These are phyloP conservation scores for Spicauda simplicius DNA, from an alignment of 2,888 invertebrate genomes.

Conservation along the genomic window DNA sequence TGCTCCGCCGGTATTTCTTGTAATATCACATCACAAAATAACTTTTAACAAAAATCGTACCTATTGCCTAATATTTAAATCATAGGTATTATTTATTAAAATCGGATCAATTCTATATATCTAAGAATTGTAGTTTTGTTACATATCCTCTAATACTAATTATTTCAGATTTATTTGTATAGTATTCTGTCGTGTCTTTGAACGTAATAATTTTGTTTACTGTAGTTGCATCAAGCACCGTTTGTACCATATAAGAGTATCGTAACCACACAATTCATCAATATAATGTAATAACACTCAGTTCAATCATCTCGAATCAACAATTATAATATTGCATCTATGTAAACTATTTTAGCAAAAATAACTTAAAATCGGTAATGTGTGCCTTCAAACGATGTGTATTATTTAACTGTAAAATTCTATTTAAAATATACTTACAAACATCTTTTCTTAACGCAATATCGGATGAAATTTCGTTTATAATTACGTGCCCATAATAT, in stretches of 20 bases:
- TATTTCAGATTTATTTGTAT: slow-evolving; percentile 19
- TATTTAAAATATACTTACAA: slow-evolving; percentile 67
- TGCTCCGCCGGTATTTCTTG: slow-evolving; percentile 45
- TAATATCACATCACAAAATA: slow-evolving; percentile 74
- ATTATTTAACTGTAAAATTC: slow-evolving; percentile 60
- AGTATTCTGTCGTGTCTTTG: slow-evolving; percentile 19
- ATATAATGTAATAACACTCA: slow-evolving; percentile 17
- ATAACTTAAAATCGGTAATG: slow-evolving; percentile 59
- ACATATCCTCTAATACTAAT: slow-evolving; percentile 2
- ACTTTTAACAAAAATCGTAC: slow-evolving; percentile 64
- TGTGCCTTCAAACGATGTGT: slow-evolving; percentile 63
- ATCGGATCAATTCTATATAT: slow-evolving; percentile 18
- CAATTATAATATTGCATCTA: slow-evolving; percentile 54
- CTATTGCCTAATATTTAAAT: slow-evolving; percentile 42
- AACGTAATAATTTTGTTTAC: slow-evolving; percentile 1
- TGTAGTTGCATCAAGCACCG: slow-evolving; percentile 31
- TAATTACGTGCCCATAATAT: slow-evolving; percentile 33
- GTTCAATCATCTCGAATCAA: slow-evolving; percentile 30
- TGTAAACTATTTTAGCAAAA: slow-evolving; percentile 67
- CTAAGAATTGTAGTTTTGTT: slow-evolving; percentile 21
- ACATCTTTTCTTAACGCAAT: slow-evolving; percentile 57
- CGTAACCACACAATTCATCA: slow-evolving; percentile 13
- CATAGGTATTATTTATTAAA: slow-evolving; percentile 11
- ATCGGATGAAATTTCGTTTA: slow-evolving; percentile 32
- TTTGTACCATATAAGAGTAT: slow-evolving; percentile 18